Percentiles rank a stretch among this genome's conserved stretches.
Conservation (phyloP, 2,113 vertebrate species). For the Mustela nigripes region DNA sequence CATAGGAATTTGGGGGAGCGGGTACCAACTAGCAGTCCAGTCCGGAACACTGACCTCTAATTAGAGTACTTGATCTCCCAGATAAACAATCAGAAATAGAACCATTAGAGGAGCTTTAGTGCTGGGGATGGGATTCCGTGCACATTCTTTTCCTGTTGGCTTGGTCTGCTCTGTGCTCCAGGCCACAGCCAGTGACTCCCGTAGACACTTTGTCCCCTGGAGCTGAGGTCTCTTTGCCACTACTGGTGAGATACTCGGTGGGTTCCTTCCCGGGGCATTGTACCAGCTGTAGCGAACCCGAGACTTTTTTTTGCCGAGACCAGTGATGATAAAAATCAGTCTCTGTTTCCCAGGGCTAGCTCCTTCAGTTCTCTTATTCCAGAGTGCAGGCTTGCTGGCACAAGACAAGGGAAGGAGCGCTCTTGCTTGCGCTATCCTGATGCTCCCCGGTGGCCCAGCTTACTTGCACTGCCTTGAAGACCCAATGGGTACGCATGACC, state of each 20-base stretch:
- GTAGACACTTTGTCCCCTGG: neutral
- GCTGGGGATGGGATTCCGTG: neutral
- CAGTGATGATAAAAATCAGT: neutral
- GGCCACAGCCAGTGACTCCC: neutral
- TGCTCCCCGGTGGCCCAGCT: neutral
- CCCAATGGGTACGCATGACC: neutral
- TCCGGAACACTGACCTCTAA: neutral
- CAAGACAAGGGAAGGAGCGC: accelerated
- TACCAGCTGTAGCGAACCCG: neutral
- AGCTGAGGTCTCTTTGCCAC: neutral
- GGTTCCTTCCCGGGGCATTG: neutral
- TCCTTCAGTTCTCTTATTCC: neutral
- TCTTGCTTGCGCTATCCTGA: no score
- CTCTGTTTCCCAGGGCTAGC: neutral
- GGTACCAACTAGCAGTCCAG: neutral
- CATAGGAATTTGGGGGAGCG: neutral
- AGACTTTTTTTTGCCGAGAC: neutral
- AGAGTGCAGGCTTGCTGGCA: neutral
- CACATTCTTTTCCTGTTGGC: neutral
- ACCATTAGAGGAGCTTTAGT: neutral
- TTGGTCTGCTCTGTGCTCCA: neutral
- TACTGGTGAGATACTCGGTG: neutral
- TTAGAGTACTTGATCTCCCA: neutral
- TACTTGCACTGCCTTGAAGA: neutral
- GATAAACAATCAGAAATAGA: neutral